phyloP scores from a whole-genome alignment of 2,797 vertebrate genomes.

The Lutjanus argentimaculatus region DNA sequence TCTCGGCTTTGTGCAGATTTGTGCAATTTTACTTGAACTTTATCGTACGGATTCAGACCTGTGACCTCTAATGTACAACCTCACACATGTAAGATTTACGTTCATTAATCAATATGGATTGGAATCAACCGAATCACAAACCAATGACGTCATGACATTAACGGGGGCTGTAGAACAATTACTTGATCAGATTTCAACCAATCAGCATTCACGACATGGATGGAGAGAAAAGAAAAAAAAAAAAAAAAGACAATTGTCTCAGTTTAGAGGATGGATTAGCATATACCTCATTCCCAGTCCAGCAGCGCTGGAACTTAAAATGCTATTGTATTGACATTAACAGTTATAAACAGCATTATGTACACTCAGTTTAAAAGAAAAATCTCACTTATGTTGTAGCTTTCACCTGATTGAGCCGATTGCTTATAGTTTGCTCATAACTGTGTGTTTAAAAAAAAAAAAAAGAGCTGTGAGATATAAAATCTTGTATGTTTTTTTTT shows the following conservation, averaged over 20 bases:
- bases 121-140: constrained; percentile 58
- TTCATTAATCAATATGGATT: constrained; percentile 47
- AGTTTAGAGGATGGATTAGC: constrained; percentile 82
- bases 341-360: constrained; percentile 79
- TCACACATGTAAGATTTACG: constrained; percentile 58
- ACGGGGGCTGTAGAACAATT: constrained; percentile 52
- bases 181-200: constrained; percentile 68
- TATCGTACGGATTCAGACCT: constrained; percentile 69
- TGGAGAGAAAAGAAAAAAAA: constrained; percentile 77
- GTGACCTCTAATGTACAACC: constrained; percentile 70
- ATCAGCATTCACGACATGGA: constrained; percentile 74
- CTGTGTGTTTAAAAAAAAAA: constrained; percentile 68
- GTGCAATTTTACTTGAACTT: constrained; percentile 75
- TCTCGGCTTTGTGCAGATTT: constrained; percentile 61
- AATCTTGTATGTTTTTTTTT: constrained; percentile 57
- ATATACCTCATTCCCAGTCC: constrained; percentile 90
- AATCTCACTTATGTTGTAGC: constrained; percentile 80
- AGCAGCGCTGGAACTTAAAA: constrained; percentile 87
- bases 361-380: constrained; percentile 73
- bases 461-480: constrained; percentile 80
- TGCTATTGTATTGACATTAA: constrained; percentile 85
- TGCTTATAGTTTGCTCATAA: constrained; percentile 83
- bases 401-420: constrained; percentile 79
- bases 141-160: constrained; percentile 51
- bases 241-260: constrained; percentile 67